Percentiles rank a stretch among this genome's conserved stretches.
These are phyloP conservation scores for Xylota segnis DNA, from an alignment of 2,888 invertebrate species.

Conservation along the genomic window DNA sequence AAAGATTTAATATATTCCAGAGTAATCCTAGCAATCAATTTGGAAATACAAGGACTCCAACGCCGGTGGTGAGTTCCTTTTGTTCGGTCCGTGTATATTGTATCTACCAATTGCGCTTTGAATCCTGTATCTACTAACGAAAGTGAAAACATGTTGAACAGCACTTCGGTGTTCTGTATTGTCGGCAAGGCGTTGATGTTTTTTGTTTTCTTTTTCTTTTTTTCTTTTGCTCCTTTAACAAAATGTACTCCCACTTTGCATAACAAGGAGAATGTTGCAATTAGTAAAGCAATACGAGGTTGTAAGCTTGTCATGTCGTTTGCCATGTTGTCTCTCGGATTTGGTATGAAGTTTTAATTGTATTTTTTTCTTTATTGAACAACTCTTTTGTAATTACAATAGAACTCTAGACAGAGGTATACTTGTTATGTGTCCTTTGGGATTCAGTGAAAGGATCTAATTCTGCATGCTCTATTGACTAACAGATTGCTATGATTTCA, in stretches of 20 bases:
- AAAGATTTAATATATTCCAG: constrained; percentile 52
- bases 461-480: background rate
- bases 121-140: constrained; percentile 16
- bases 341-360: background rate
- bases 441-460: background rate
- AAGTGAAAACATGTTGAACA: constrained; percentile 49
- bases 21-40: constrained; percentile 70
- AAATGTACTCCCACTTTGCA: constrained; percentile 4
- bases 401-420: background rate
- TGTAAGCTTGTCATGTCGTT: constrained; percentile 1
- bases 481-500: background rate
- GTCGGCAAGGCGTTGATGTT: background rate
- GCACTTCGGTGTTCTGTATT: constrained; percentile 42
- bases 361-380: background rate
- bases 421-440: no score
- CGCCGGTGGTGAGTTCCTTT: constrained; percentile 16
- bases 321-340: background rate
- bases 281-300: background rate
- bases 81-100: constrained; percentile 23
- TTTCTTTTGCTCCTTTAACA: background rate
- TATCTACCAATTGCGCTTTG: constrained; percentile 28
- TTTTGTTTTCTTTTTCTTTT: background rate
- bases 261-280: constrained; percentile 14
- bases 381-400: constrained; percentile 5
- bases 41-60: constrained; percentile 46